These are phyloP conservation scores for Acronicta leporina DNA, from an alignment of 2,888 invertebrate species.

Conservation along the genomic window DNA sequence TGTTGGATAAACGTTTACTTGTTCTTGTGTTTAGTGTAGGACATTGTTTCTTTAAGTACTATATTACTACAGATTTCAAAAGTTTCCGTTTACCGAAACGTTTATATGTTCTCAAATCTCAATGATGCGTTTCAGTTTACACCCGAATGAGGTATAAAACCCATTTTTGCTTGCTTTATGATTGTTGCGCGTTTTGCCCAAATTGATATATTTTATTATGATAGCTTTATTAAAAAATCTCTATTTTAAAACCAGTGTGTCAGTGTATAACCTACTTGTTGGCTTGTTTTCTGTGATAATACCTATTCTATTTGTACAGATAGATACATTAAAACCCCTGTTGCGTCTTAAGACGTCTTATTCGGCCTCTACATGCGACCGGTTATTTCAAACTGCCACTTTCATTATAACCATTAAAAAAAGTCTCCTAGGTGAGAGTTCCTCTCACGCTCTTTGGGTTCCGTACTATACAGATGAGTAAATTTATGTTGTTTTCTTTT, in stretches of 20 bases:
- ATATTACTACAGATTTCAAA: conserved; percentile 4
- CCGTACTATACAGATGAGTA: conserved; percentile 14
- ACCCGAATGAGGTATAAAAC: conserved; percentile 70
- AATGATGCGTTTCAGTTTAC: conserved; percentile 77
- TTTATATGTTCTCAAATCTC: conserved; percentile 29
- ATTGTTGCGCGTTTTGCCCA: conserved; percentile 7
- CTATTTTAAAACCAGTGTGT: conserved; percentile 4
- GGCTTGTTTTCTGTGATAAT: conserved; percentile 22
- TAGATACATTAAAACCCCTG: conserved; percentile 11
- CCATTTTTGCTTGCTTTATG: conserved; percentile 26
- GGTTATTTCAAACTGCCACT: conserved; percentile 43
- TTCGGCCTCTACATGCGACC: conserved; percentile 30
- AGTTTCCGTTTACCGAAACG: conserved; percentile 7
- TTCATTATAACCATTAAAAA: conserved; percentile 35
- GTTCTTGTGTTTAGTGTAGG: conserved; percentile 57
- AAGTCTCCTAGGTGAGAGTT: conserved; percentile 21
- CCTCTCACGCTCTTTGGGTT: conserved; percentile 13
- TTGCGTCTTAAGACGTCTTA: conserved; percentile 13
- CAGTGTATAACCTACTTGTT: conserved; percentile 21
- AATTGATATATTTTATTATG: conserved; percentile 6
- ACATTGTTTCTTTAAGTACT: conserved; percentile 42
- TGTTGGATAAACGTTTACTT: conserved; percentile 74
- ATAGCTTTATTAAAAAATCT: conserved; percentile 12
- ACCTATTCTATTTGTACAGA: conserved; percentile 9
- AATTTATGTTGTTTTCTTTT: neutral